phyloP scores from a whole-genome alignment of 2,888 invertebrate genomes.

The Erebia aethiops region DNA sequence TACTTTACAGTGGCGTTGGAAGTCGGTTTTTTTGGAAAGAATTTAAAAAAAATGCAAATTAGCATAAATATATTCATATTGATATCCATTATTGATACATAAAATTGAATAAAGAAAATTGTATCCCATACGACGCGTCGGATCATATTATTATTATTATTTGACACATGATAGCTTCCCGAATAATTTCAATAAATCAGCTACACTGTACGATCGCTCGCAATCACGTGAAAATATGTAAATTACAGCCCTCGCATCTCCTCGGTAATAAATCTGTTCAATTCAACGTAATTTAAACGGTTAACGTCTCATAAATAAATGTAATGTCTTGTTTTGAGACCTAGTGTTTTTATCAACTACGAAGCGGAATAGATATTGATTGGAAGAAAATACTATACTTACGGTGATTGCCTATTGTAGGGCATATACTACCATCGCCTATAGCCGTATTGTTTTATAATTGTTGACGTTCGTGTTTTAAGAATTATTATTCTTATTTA shows the following conservation, averaged over 20 bases:
- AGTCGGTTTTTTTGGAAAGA: too few relatives aligned
- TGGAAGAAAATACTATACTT: too few relatives aligned
- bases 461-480: too few relatives aligned
- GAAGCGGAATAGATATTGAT: too few relatives aligned
- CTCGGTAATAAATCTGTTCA: constrained; percentile 19
- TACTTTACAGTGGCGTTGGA: too few relatives aligned
- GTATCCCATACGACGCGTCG: not conserved
- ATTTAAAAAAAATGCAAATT: too few relatives aligned
- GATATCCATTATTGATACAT: not conserved
- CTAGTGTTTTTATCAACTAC: not conserved
- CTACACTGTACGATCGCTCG: constrained; percentile 9
- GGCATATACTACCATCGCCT: too few relatives aligned
- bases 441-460: too few relatives aligned
- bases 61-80: too few relatives aligned
- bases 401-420: too few relatives aligned
- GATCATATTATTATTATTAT: constrained; percentile 4
- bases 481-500: too few relatives aligned
- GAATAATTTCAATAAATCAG: constrained; percentile 17
- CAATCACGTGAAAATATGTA: constrained; percentile 23
- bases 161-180: constrained; percentile 12
- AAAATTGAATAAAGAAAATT: constrained; percentile 10
- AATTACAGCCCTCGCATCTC: constrained; percentile 16
- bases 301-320: constrained; percentile 10
- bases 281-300: constrained; percentile 17
- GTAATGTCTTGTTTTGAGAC: not conserved